Evolutionary conservation across 1,140 invertebrate species (phyloP), one percentile per base, ranked within the genome.

Genomic region (Drosophila sproati): DNA sequence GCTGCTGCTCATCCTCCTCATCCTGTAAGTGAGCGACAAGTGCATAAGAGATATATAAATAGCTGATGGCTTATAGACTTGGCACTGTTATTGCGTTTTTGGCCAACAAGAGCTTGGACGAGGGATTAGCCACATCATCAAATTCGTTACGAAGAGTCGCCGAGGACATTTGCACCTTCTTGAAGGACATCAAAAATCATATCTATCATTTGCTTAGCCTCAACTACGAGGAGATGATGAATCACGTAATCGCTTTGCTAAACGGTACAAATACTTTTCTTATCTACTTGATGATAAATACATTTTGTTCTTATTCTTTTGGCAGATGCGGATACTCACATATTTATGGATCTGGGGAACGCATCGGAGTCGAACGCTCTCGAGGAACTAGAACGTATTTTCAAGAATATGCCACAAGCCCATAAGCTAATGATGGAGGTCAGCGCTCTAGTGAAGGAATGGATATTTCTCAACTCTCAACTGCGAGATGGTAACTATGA

Each of bases 61-160:
- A 45, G 66, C 45, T 70, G 1, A 47, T 60, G 57, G 93, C 12
- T 93, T 6, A 41, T n/a, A 85, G 82, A 4, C 64, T 97, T 92
- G 97, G 97, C 41, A 95, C 97, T 57, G 96, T 98, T n/a, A 97
- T 97, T 92, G 95, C 96, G 6, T 97, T 98, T 92, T 95, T 96
- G 5, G 97, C 96, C n/a, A 97, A 97, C 92, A 95, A 96, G 83
- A 95, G 97, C 73, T 94, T 98, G 93, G 95, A 97, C 81, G 94
- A 94, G 47, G 96, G 96, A 12, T 93, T 95, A 2, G 91, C 94
- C 10, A 93, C 94, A 39, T 92, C 96, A 35, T 94, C 95, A 0
- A 81, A 77, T 3, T 94, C 94, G 41, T 88, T 95, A 43, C 93
- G 94, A 31, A 93, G 93, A 43, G 94, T 94, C 34, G 76, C 96